These are phyloP conservation scores for Mesochorus sp. DNA, from an alignment of 2,888 invertebrate species.

Conservation along the genomic window DNA sequence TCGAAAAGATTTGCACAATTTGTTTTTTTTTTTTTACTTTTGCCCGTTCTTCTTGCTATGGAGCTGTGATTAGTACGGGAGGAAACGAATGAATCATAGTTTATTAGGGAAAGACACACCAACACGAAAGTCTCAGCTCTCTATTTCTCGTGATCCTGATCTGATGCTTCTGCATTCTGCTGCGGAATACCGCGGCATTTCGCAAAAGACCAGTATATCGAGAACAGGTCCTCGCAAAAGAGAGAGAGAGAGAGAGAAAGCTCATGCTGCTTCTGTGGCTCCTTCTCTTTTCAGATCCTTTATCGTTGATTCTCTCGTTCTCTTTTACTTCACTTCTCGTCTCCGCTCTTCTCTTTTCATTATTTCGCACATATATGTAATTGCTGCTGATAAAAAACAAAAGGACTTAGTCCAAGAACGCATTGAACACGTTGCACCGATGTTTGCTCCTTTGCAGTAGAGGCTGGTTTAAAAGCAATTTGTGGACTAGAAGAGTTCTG, in stretches of 20 bases:
- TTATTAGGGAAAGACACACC: slow-evolving; percentile 6
- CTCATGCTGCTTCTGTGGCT: slow-evolving; percentile 20
- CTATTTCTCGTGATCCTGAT: slow-evolving; percentile 7
- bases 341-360: slow-evolving; percentile 36
- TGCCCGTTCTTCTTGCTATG: too few relatives aligned
- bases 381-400: not conserved
- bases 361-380: slow-evolving; percentile 35
- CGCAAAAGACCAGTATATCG: slow-evolving; percentile 76
- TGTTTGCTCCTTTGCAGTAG: too few relatives aligned
- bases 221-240: slow-evolving; percentile 73
- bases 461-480: too few relatives aligned
- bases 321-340: slow-evolving; percentile 18
- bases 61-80: too few relatives aligned
- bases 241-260: slow-evolving; percentile 6
- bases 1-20: too few relatives aligned
- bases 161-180: slow-evolving; percentile 28
- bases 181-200: slow-evolving; percentile 75
- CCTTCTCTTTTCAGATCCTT: slow-evolving; percentile 20
- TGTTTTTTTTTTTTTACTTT: too few relatives aligned
- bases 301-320: slow-evolving; percentile 45
- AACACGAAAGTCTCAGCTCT: slow-evolving; percentile 4
- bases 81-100: not conserved
- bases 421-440: too few relatives aligned
- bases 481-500: too few relatives aligned
- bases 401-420: too few relatives aligned